phyloP scores from a whole-genome alignment of 1,140 invertebrate species.

The Tigriopus japonicus region DNA sequence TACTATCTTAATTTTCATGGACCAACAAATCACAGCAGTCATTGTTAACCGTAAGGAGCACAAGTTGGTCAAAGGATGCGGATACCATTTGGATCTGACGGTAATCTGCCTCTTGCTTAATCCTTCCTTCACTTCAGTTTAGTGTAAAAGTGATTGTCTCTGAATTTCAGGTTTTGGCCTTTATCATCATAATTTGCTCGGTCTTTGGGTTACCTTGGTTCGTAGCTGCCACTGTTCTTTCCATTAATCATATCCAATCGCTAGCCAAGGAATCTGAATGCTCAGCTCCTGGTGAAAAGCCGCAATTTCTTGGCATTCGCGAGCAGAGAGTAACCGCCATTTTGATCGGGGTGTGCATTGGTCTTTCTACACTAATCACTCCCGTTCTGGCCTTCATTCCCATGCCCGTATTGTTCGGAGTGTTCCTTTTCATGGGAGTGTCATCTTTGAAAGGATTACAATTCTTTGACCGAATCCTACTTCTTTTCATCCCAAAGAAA shows the following conservation, averaged over 20 bases:
- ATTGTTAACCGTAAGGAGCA: constrained; percentile 31
- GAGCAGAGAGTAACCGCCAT: constrained; percentile 28
- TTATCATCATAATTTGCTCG: constrained; percentile 26
- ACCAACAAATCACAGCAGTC: constrained; percentile 28
- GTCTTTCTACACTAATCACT: constrained; percentile 25
- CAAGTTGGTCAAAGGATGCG: constrained; percentile 26
- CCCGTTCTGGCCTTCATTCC: constrained; percentile 22
- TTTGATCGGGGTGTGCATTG: constrained; percentile 25
- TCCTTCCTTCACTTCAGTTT: not conserved
- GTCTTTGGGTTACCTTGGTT: constrained; percentile 30
- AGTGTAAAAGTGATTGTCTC: not conserved
- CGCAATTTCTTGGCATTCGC: constrained; percentile 27
- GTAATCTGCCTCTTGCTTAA: not conserved
- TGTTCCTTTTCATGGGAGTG: constrained; percentile 46
- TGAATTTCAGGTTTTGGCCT: constrained; percentile 19
- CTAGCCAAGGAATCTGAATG: constrained; percentile 20
- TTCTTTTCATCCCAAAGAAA: constrained; percentile 42
- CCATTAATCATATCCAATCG: constrained; percentile 20
- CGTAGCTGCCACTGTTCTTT: constrained; percentile 30
- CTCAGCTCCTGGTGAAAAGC: constrained; percentile 26
- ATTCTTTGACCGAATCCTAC: constrained; percentile 34
- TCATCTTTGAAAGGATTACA: constrained; percentile 37
- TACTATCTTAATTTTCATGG: constrained; percentile 28
- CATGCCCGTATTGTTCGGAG: constrained; percentile 43
- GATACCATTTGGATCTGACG: constrained; percentile 30